These are phyloP conservation scores for Stegodyphus dumicola DNA, from an alignment of 1,140 invertebrate genomes.

Conservation along the genomic window DNA sequence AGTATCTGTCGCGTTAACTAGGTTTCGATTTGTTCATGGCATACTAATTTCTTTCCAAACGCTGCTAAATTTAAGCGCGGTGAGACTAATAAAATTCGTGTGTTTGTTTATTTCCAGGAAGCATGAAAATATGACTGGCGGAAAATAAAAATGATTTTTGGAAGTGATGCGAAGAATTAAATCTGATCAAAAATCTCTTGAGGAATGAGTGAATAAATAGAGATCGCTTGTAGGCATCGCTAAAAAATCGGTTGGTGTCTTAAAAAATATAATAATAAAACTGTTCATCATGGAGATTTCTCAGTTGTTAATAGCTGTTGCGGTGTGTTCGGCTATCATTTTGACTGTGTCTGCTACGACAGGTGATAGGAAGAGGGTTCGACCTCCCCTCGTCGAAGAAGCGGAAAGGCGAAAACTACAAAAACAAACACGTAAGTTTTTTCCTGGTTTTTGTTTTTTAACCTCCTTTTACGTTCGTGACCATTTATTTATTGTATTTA, in stretches of 20 bases:
- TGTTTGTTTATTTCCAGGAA: too few species aligned
- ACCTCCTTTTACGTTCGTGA: too few species aligned
- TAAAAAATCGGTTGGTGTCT: background rate
- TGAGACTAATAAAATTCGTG: background rate
- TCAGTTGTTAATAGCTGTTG: background rate
- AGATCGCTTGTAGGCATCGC: background rate
- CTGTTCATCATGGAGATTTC: background rate
- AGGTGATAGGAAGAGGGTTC: slow-evolving; percentile 14
- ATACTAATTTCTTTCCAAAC: background rate
- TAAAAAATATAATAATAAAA: background rate
- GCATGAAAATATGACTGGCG: too few species aligned
- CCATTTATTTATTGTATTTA: too few species aligned
- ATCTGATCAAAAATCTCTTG: background rate
- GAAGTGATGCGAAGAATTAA: background rate
- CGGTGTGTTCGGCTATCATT: background rate
- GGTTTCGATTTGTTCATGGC: slow-evolving; percentile 26
- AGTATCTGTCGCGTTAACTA: background rate
- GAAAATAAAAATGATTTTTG: too few species aligned
- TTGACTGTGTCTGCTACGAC: background rate
- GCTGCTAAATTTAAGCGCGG: background rate
- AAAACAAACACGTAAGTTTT: slow-evolving; percentile 45
- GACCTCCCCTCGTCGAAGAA: slow-evolving; percentile 42
- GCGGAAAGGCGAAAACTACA: slow-evolving; percentile 14
- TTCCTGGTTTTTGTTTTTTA: background rate
- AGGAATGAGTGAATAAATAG: background rate